These are phyloP conservation scores for Merops nubicus DNA, from an alignment of 2,113 vertebrate genomes.

Conservation along the genomic window DNA sequence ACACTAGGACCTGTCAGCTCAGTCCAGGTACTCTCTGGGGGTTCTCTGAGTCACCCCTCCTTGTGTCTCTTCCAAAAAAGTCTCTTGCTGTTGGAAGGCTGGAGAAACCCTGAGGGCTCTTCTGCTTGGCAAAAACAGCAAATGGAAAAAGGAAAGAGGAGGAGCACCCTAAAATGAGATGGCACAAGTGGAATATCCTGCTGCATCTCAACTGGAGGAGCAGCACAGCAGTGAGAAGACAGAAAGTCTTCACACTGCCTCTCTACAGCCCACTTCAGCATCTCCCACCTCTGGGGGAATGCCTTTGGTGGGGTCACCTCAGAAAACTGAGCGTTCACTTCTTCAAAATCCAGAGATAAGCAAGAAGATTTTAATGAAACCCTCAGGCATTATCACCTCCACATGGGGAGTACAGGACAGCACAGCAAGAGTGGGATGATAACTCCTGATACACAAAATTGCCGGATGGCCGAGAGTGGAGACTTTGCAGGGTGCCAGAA, in stretches of 20 bases:
- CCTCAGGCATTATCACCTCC: background rate
- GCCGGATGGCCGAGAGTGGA: background rate
- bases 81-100: background rate
- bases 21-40: background rate
- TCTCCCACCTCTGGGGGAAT: background rate
- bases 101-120: background rate
- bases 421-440: background rate
- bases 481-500: background rate
- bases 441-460: background rate
- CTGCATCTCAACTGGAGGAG: background rate
- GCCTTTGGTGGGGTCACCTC: background rate
- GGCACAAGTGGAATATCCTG: background rate
- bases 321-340: background rate
- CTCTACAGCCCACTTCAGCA: background rate
- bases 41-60: rapidly evolving
- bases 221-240: background rate
- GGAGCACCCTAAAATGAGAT: background rate
- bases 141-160: background rate
- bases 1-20: background rate
- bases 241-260: background rate
- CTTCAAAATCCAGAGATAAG: background rate
- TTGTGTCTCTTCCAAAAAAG: background rate
- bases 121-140: background rate
- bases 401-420: rapidly evolving
- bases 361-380: background rate